Conservation (phyloP, 2,113 vertebrate genomes). For the Orcinus orca region DNA sequence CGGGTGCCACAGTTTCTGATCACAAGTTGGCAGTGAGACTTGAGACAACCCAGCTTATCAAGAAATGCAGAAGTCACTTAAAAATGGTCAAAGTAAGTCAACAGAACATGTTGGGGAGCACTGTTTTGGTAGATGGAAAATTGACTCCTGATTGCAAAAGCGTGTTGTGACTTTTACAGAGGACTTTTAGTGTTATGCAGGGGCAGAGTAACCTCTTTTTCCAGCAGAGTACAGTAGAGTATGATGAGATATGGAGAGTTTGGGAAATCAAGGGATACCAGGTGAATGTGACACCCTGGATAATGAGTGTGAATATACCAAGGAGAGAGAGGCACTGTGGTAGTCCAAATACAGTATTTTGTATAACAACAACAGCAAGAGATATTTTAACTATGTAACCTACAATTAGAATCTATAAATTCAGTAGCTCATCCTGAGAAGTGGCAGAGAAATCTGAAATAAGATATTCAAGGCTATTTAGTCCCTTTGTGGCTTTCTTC, state of each 20-base stretch:
- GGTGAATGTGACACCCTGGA: neutral
- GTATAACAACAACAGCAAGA: neutral
- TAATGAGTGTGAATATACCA: neutral
- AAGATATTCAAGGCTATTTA: neutral
- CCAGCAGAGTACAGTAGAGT: neutral
- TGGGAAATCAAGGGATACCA: neutral
- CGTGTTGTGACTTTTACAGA: neutral
- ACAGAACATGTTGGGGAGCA: neutral
- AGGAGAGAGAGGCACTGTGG: neutral
- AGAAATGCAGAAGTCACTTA: constrained; percentile 6
- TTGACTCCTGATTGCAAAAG: neutral
- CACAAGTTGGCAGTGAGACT: neutral
- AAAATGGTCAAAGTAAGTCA: neutral
- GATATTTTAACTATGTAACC: neutral
- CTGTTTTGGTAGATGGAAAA: neutral
- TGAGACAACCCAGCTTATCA: neutral
- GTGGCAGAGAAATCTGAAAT: neutral
- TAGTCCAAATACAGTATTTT: neutral
- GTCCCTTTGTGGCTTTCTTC: neutral
- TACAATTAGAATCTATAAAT: neutral
- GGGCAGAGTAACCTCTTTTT: neutral
- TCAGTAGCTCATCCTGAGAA: neutral
- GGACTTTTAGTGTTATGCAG: neutral
- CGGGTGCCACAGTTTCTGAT: neutral
- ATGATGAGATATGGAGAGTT: neutral